Base-by-base conservation (phyloP, 2,113 vertebrate genomes). In the Nibea albiflora region DNA sequence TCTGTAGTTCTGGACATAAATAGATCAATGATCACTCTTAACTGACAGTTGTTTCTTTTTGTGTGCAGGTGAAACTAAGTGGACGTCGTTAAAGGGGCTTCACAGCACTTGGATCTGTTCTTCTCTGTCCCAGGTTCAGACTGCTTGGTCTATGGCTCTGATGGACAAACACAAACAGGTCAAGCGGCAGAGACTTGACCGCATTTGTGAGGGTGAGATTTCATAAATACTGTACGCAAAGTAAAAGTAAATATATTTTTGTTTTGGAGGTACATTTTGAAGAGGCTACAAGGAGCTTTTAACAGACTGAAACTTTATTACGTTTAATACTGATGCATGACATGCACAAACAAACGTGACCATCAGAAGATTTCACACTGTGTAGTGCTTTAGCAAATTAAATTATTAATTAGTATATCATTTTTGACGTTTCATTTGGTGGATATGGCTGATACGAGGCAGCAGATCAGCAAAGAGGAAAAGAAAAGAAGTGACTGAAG, bases 91-190 rank as follows among this genome's bases (percentile, higher is more conserved):
- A 50, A 78, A 88, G 85, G 75, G 50, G 52, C 82, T 77, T 44
- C 58, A 24, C 26, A 80, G 62, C 76, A 77, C 82, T 85, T 76
- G 82, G 84, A 89, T 87, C 83, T 73, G 82, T 90, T 90, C 79
- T 87, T 81, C 82, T 81, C 88, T 90, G 92, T 90, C 89, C 90
- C 86, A 86, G 87, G 88, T 93, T 92, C 86, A 90, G 89, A 90
- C 90, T 90, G 76, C 86, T 78, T 58, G 90, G 94, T 94, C 89
- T 92, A 95, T 95, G 92, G 94, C 95, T 93, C 94, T 95, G 92
- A 97, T 97, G 96, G 96, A 97, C 94, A 96, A 96, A 93, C 96
- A 96, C 93, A 97, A 97, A 93, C 92, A 92, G 94, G 96, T 97
- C 90, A 97, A 97, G 94, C 94, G 96, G 64, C 96, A 96, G 94